A percentile compares a stretch with the other conserved stretches of the same genome.
phyloP scores from a whole-genome alignment of 1,140 invertebrate genomes.

The Zelostemma sp. region DNA sequence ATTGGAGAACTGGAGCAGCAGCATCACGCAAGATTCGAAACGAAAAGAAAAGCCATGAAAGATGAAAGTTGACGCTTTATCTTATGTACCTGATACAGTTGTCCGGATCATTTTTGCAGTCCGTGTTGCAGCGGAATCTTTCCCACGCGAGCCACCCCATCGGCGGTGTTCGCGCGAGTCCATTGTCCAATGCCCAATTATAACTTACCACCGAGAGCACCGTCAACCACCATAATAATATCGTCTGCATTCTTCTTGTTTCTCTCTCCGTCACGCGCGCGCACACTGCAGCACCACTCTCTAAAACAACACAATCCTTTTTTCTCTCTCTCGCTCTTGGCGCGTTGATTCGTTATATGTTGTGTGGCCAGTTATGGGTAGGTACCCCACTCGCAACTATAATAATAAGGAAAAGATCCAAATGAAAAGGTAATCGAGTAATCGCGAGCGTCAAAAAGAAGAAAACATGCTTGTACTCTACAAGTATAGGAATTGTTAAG shows the following conservation, averaged over 20 bases:
- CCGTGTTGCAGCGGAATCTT: constrained; percentile 91
- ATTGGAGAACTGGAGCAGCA: neutral
- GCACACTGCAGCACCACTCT: too few relatives aligned
- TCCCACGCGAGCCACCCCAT: constrained; percentile 95
- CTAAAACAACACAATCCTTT: too few relatives aligned
- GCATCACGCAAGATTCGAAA: neutral
- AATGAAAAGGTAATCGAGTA: too few relatives aligned
- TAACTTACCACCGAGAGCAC: constrained; percentile 25
- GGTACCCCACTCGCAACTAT: too few relatives aligned
- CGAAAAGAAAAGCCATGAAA: neutral
- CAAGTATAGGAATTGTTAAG: too few relatives aligned
- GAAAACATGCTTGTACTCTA: too few relatives aligned
- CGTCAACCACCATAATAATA: constrained; percentile 45
- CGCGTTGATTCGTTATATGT: too few relatives aligned
- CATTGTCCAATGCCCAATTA: constrained; percentile 79
- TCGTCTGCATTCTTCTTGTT: constrained; percentile 46
- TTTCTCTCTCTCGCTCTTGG: too few relatives aligned
- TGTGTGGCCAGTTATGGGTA: too few relatives aligned
- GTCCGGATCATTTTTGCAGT: constrained; percentile 92
- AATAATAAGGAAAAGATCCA: too few relatives aligned
- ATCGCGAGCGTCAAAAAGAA: too few relatives aligned
- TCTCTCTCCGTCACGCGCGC: too few relatives aligned
- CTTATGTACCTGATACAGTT: constrained; percentile 97
- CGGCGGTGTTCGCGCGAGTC: constrained; percentile 85
- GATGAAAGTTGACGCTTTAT: constrained; percentile 47